A percentile compares a stretch with the other conserved stretches of the same genome.
Conservation (phyloP, 2,113 vertebrate species). For the rabbit (Oryctolagus cuniculus) region mOryCun1.1 NC_091433.1:175814501-175815000, state of each 20-base stretch:
- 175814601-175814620: not conserved
- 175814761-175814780: not conserved
- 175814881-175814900: not conserved
- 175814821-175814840: not conserved
- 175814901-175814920: not conserved
- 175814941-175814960: not conserved
- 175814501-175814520: not conserved
- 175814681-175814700: not conserved
- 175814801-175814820: not conserved
- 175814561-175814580: not conserved
- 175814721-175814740: not conserved
- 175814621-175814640: not conserved
- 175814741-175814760: not conserved
- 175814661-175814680: not conserved
- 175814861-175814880: not conserved
- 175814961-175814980: too few species aligned
- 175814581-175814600: not conserved
- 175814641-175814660: not conserved
- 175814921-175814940: not conserved
- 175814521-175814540: not conserved
- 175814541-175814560: not conserved
- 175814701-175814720: not conserved
- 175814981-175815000: too few species aligned
- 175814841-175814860: not conserved
- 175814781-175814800: not conserved